These are phyloP conservation scores for Palaemon carinicauda DNA, from an alignment of 1,140 invertebrate species.

Conservation along the genomic window DNA sequence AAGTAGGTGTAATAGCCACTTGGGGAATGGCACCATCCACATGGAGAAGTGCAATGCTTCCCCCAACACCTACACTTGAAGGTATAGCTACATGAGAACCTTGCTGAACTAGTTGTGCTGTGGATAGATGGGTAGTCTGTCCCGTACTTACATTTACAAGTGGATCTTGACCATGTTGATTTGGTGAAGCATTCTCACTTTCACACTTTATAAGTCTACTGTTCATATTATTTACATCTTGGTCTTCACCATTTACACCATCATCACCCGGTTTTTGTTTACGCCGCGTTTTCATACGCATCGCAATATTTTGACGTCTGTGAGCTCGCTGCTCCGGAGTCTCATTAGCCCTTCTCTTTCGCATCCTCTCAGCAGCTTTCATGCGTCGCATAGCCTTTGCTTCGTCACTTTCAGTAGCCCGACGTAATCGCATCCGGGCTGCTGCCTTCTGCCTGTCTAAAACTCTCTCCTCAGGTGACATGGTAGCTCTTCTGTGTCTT, in stretches of 20 bases:
- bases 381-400: slow-evolving; percentile 30
- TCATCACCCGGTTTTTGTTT: slow-evolving; percentile 27
- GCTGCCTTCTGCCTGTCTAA: slow-evolving; percentile 35
- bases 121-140: slow-evolving; percentile 12
- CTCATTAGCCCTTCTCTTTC: slow-evolving; percentile 44
- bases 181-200: slow-evolving; percentile 8
- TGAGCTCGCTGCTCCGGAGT: slow-evolving; percentile 37
- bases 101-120: slow-evolving; percentile 17
- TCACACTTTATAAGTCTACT: slow-evolving; percentile 25
- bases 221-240: not conserved
- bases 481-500: slow-evolving; percentile 29
- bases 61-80: slow-evolving; percentile 33
- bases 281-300: slow-evolving; percentile 34
- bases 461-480: slow-evolving; percentile 22
- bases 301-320: slow-evolving; percentile 39
- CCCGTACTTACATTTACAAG: slow-evolving; percentile 1
- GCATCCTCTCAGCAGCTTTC: slow-evolving; percentile 45
- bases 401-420: slow-evolving; percentile 42
- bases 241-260: slow-evolving; percentile 5
- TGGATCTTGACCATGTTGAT: not conserved
- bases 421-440: slow-evolving; percentile 40
- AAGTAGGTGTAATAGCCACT: slow-evolving; percentile 7
- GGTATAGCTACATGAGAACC: slow-evolving; percentile 34
- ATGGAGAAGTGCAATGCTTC: slow-evolving; percentile 37
- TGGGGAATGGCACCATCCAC: slow-evolving; percentile 19